Evolutionary conservation across 2,797 vertebrate genomes (phyloP).

Genomic region (Arnoldichthys spilopterus): DNA sequence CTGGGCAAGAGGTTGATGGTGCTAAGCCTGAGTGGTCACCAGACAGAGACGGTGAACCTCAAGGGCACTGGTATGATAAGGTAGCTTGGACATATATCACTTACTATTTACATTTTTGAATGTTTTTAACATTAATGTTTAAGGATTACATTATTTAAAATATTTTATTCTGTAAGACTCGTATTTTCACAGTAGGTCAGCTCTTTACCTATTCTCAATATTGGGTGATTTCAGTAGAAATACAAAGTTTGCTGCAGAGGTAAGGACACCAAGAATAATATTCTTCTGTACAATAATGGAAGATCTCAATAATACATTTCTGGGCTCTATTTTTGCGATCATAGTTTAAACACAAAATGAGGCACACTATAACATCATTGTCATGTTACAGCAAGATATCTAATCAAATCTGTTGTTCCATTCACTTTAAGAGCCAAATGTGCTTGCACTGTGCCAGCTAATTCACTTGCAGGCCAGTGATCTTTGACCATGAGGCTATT

Average conservation of each 20-base stretch:
- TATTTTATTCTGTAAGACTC: neutral
- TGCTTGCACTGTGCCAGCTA: neutral
- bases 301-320: neutral
- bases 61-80: conserved; percentile 87
- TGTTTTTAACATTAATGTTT: neutral
- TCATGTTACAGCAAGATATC: neutral
- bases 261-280: neutral
- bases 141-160: neutral
- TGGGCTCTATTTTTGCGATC: neutral
- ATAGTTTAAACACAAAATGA: neutral
- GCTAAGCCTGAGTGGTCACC: conserved; percentile 76
- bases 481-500: neutral
- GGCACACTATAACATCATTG: neutral
- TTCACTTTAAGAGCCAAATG: neutral
- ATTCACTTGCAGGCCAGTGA: neutral
- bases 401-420: neutral
- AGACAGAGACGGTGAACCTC: conserved; percentile 78
- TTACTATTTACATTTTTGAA: neutral
- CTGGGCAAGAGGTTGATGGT: conserved; percentile 60
- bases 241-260: neutral
- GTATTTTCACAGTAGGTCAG: conserved; percentile 4
- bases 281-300: neutral
- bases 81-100: conserved; percentile 64
- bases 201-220: conserved; percentile 8
- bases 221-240: conserved; percentile 15